Percentiles rank a stretch among this genome's conserved stretches.
phyloP scores from a whole-genome alignment of 1,140 invertebrate species.

The Pollicipes pollicipes region DNA sequence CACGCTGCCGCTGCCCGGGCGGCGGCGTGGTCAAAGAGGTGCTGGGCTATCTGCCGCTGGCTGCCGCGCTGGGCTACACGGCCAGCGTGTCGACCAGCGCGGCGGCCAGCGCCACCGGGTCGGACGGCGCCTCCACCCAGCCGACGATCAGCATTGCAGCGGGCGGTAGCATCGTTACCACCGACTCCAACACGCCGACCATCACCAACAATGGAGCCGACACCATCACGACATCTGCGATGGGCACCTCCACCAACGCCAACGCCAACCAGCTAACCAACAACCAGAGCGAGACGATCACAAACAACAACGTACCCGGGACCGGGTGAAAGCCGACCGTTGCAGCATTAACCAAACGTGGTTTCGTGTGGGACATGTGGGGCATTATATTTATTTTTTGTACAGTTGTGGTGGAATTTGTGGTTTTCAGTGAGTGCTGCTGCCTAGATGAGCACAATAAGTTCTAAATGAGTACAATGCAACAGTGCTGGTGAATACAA shows the following conservation, averaged over 20 bases:
- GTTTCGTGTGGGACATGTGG: no score
- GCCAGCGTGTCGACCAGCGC: not conserved
- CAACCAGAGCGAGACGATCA: not conserved
- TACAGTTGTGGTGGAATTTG: no score
- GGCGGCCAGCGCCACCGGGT: not conserved
- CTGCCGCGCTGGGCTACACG: constrained; percentile 1
- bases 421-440: no score
- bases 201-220: not conserved
- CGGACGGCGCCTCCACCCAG: not conserved
- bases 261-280: not conserved
- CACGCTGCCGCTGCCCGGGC: not conserved
- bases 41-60: not conserved
- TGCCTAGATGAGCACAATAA: no score
- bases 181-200: not conserved
- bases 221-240: not conserved
- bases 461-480: no score
- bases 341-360: no score
- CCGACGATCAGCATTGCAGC: not conserved
- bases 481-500: no score
- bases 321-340: no score
- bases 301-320: not conserved
- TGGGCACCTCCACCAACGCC: not conserved
- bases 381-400: no score
- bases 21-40: not conserved
- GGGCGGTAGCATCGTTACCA: not conserved